Conservation (phyloP, 2,888 invertebrate genomes). For the Andrena fulva region DNA sequence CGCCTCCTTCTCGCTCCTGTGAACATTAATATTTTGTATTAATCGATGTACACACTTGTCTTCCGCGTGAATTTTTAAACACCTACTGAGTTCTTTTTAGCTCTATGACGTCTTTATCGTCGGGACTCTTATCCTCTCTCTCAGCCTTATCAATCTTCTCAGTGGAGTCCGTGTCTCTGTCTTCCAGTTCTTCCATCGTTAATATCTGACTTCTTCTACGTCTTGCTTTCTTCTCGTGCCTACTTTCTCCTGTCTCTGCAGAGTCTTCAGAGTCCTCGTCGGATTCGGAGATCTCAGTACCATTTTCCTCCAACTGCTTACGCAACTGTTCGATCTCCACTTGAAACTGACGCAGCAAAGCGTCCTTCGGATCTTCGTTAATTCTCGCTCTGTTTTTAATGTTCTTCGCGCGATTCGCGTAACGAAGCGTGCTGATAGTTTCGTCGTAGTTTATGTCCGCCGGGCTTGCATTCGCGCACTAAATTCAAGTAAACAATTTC, state of each 20-base stretch:
- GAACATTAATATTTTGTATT: constrained; percentile 37
- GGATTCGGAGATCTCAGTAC: constrained; percentile 80
- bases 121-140: constrained; percentile 86
- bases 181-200: constrained; percentile 87
- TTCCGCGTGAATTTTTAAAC: constrained; percentile 10
- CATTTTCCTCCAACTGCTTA: constrained; percentile 92
- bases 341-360: constrained; percentile 97
- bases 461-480: constrained; percentile 99
- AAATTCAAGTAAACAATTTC: constrained; percentile 45
- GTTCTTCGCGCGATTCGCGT: constrained; percentile 98
- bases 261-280: constrained; percentile 80
- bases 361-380: constrained; percentile 99
- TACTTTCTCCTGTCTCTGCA: constrained; percentile 75
- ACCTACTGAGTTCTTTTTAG: constrained; percentile 90
- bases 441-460: constrained; percentile 98
- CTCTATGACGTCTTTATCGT: constrained; percentile 87
- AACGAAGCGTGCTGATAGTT: constrained; percentile 97
- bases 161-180: constrained; percentile 85
- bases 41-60: not conserved
- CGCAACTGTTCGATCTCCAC: constrained; percentile 97
- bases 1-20: constrained; percentile 91
- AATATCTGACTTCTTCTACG: constrained; percentile 83
- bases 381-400: constrained; percentile 98
- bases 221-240: constrained; percentile 81
- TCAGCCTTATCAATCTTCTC: constrained; percentile 86